Evolutionary conservation across 2,888 invertebrate genomes (phyloP).

Genomic region (Cerastis leucographa): DNA sequence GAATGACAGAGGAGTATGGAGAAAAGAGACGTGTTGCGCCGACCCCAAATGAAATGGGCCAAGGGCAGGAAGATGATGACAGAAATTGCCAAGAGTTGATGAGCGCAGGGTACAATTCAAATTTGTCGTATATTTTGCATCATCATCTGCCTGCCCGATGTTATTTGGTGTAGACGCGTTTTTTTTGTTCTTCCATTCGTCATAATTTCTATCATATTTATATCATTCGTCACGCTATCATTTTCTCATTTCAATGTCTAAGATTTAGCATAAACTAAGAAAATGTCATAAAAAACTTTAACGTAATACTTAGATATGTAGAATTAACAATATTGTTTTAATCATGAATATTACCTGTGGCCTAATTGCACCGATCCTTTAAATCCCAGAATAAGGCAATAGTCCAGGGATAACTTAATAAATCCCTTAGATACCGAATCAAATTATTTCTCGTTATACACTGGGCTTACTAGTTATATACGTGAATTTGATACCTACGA

Average conservation of each 20-base stretch:
- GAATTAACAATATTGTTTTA: background rate
- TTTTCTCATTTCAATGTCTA: too few species aligned
- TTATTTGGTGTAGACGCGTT: too few species aligned
- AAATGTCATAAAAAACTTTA: background rate
- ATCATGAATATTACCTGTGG: background rate
- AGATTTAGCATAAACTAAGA: too few species aligned
- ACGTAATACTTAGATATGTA: background rate
- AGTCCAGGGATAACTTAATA: constrained; percentile 37
- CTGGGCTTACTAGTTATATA: constrained; percentile 7
- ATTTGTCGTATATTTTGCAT: too few species aligned
- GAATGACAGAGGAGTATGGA: too few species aligned
- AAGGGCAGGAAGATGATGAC: too few species aligned
- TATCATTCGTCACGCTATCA: too few species aligned
- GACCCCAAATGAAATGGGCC: too few species aligned
- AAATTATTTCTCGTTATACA: constrained; percentile 28
- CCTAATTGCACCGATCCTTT: background rate
- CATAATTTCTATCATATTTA: too few species aligned
- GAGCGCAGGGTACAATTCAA: background rate
- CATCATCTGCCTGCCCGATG: too few species aligned
- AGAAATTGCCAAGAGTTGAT: background rate
- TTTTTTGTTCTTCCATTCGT: too few species aligned
- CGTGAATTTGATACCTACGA: constrained; percentile 13
- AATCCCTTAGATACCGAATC: constrained; percentile 37
- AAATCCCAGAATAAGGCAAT: constrained; percentile 24
- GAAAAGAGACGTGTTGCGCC: too few species aligned